Percentiles rank a stretch among this genome's conserved stretches.
These are phyloP conservation scores for Cinara cedri DNA, from an alignment of 2,888 invertebrate species.

Conservation along the genomic window DNA sequence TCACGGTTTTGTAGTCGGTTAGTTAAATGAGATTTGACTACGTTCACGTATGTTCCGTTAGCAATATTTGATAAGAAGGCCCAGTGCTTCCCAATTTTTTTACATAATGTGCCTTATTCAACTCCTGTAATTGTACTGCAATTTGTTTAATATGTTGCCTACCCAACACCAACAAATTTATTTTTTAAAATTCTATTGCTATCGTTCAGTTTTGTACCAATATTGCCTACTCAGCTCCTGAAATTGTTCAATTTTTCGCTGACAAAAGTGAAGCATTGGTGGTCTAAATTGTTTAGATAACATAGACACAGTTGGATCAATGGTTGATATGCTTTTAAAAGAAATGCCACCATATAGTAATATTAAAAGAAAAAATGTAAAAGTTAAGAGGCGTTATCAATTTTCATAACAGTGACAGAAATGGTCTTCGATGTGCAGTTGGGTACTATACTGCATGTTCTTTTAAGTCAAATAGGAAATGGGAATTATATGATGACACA, in stretches of 20 bases:
- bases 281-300: background rate
- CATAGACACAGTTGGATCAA: background rate
- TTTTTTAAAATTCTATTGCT: no score
- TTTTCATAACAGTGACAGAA: conserved; percentile 8
- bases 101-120: no score
- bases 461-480: background rate
- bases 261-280: conserved; percentile 1
- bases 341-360: background rate
- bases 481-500: conserved; percentile 12
- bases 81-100: no score
- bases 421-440: background rate
- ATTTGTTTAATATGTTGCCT: no score
- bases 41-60: no score
- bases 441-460: conserved; percentile 4
- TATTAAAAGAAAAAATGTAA: background rate
- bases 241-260: background rate
- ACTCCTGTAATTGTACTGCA: no score
- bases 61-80: no score
- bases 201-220: no score
- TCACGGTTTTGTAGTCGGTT: no score
- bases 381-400: conserved; percentile 2
- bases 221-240: no score
- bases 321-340: conserved; percentile 3
- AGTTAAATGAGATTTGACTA: no score
- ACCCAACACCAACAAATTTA: no score